Evolutionary conservation across 1,140 invertebrate genomes (phyloP).

Genomic region (Ostrea edulis): DNA sequence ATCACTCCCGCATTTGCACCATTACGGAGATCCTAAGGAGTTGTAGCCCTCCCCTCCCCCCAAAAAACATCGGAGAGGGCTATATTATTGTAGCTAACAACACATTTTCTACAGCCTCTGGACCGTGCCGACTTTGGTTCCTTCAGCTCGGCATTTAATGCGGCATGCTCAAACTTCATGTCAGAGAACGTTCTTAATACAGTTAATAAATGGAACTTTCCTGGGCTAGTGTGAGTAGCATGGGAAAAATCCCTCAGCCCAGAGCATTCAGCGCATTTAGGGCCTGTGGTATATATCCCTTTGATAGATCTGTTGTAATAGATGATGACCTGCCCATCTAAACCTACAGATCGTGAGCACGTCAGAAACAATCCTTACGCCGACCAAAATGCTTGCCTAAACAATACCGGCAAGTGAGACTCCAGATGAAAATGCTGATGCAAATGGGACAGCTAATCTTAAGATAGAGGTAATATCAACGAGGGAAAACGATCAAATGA

Average conservation of each 20-base stretch:
- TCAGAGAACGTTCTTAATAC: background rate
- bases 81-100: too few species aligned
- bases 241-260: conserved; percentile 27
- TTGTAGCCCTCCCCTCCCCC: too few species aligned
- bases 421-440: too few species aligned
- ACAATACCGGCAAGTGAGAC: too few species aligned
- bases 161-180: conserved; percentile 15
- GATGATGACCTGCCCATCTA: background rate
- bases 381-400: too few species aligned
- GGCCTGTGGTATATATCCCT: conserved; percentile 51
- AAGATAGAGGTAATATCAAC: too few species aligned
- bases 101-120: conserved; percentile 36
- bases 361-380: too few species aligned
- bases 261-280: conserved; percentile 53
- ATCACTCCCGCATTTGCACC: too few species aligned
- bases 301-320: conserved; percentile 38
- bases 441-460: too few species aligned
- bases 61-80: too few species aligned
- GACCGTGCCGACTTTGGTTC: conserved; percentile 28
- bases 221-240: conserved; percentile 1
- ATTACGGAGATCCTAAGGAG: too few species aligned
- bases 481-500: too few species aligned
- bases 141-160: background rate
- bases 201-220: conserved; percentile 42
- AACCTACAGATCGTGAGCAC: background rate